Conservation (phyloP, 2,888 invertebrate genomes). For the Philaethria dido region DNA sequence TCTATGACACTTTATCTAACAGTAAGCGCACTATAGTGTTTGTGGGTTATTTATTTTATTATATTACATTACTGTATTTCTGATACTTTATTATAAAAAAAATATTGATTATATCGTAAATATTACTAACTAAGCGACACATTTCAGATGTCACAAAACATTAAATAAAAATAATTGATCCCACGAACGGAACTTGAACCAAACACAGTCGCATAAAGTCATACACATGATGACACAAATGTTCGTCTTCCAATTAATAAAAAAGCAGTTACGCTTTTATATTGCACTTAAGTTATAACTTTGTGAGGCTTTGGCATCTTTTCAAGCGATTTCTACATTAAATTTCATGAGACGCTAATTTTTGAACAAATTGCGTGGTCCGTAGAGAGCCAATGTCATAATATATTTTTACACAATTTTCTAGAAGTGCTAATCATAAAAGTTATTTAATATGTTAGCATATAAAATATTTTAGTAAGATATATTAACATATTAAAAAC, state of each 20-base stretch:
- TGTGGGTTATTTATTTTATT: too few relatives aligned
- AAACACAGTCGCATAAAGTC: not conserved
- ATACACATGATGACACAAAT: not conserved
- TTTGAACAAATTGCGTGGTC: constrained; percentile 55
- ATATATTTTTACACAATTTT: constrained; percentile 12
- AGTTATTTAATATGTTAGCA: not conserved
- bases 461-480: not conserved
- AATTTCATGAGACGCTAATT: constrained; percentile 82
- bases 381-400: constrained; percentile 23
- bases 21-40: too few relatives aligned
- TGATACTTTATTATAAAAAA: too few relatives aligned
- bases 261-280: constrained; percentile 77
- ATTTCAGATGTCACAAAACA: too few relatives aligned
- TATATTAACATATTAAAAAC: too few relatives aligned
- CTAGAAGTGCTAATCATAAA: constrained; percentile 41
- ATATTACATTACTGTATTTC: too few relatives aligned
- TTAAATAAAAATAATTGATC: not conserved
- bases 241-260: constrained; percentile 60
- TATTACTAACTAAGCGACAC: not conserved
- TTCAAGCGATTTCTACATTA: constrained; percentile 83
- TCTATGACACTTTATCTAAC: too few relatives aligned
- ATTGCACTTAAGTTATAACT: constrained; percentile 80
- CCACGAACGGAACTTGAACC: not conserved
- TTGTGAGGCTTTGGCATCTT: constrained; percentile 80
- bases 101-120: too few relatives aligned